Base-by-base conservation (phyloP, 1,140 invertebrate genomes). In the Pteromalus puparum region DNA sequence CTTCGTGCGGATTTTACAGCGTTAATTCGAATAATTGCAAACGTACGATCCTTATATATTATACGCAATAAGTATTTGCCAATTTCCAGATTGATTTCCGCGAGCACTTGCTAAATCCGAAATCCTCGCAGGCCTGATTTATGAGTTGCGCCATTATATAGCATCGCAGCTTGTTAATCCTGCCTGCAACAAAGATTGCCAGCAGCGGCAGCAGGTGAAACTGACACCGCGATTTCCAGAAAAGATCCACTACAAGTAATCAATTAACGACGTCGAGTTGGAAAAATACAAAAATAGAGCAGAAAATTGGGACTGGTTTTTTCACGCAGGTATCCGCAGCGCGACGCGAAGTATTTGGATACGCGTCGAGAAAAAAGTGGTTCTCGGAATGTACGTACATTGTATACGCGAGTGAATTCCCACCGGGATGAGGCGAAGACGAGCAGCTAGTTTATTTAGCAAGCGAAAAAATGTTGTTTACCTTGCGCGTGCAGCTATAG, bases 121-220 rank as follows among this genome's bases (percentile, higher is more conserved):
- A 34, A 34, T 42, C 10, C 5, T 42, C 9, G 10, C 6, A 42
- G 3, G 24, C 3, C 67, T 65, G 28, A 70, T 70, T 73, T 30
- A 73, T 34, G 26, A 34, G 30, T 38, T 42, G 3, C 34, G 30
- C 70, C 28, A 73, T 18, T 6, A 21, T 42, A 2, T 1, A 77
- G 75, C 9, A n/a, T 12, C 10, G 28, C 18, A 46, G 53, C 26
- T 79, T 9, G 28, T 67, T 65, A 34, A 74, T 9, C 13, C n/a
- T n/a, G n/a, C n/a, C n/a, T n/a, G n/a, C 38, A n/a, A 42, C 21
- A 74, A 74, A n/a, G 38, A 46, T 74, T 74, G 21, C 21, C 70
- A 75, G 42, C 21, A n/a, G n/a, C 73, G 13, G 13, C 18, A 10
- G 73, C 30, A 34, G 30, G 30, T 34, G 21, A 48, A 70, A 46